Percentiles rank a stretch among this genome's conserved stretches.
Conservation (phyloP, 1,140 invertebrate genomes). For the Holcopasites calliopsidis region DNA sequence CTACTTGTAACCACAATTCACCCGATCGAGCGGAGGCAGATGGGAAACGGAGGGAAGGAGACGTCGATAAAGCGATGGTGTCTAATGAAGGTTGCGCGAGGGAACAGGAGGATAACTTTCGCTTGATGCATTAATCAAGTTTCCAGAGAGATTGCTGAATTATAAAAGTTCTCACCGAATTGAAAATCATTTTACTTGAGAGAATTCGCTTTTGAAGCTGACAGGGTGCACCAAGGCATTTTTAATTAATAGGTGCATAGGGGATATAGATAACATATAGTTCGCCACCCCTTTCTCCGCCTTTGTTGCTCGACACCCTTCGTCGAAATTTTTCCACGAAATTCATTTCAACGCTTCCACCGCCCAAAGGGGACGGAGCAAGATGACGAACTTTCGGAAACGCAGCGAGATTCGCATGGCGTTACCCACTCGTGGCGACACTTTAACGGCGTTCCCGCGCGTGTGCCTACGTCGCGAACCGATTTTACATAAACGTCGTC, state of each 20-base stretch:
- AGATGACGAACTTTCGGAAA: slow-evolving; percentile 68
- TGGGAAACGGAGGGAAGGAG: not conserved
- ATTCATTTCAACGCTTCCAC: slow-evolving; percentile 9
- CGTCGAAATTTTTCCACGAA: slow-evolving; percentile 26
- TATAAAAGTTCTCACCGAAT: no score
- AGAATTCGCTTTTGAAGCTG: no score
- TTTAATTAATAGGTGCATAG: no score
- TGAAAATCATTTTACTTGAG: no score
- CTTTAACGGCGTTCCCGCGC: slow-evolving; percentile 55
- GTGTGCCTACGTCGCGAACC: slow-evolving; percentile 39
- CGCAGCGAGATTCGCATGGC: slow-evolving; percentile 68
- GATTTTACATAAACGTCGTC: slow-evolving; percentile 67
- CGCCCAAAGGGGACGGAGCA: slow-evolving; percentile 33
- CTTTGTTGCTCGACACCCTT: not conserved
- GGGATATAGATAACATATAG: not conserved
- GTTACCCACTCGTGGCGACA: slow-evolving; percentile 52
- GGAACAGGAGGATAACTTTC: not conserved
- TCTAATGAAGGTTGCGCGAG: not conserved
- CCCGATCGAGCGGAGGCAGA: not conserved
- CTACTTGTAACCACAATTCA: slow-evolving; percentile 30
- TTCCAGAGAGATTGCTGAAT: no score
- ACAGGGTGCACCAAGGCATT: not conserved
- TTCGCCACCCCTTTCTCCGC: not conserved
- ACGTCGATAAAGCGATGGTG: not conserved
- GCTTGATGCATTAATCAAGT: not conserved